Base-by-base conservation (phyloP, 1,140 invertebrate species). In the Mycetomoellerius zeteki region DNA sequence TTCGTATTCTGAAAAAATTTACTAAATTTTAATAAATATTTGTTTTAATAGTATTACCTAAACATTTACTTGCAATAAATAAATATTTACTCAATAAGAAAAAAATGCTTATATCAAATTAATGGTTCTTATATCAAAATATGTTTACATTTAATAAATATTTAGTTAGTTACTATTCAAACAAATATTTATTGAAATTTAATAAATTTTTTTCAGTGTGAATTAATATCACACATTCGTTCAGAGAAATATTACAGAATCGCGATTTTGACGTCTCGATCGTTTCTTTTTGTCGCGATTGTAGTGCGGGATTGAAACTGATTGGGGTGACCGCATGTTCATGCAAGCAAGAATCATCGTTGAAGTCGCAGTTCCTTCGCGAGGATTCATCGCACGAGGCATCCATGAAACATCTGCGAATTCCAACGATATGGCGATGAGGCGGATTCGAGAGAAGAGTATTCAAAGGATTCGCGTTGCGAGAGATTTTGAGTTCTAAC, bases 401-500 rank as follows among this genome's bases (percentile, higher is more conserved):
- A 33, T 33, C 19, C 21, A 52, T 47, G 62, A 12, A 67, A 54
- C 77, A 69, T 81, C 14, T 56, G 62, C n/a, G n/a, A 69, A 56
- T 81, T 81, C 47, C 64, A 54, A 56, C n/a, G 33, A 43, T 65
- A 65, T 5, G 12, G 4, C 19, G 6, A 12, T 8, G 12, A 78
- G n/a, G 62, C 14, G 43, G 12, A 80, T 24, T 1, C n/a, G 30
- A 33, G 30, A n/a, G 21, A 52, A 30, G 24, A 80, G 10, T 54
- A 54, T 54, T 81, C 47, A 21, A 54, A 69, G 64, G 47, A 81
- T 81, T 69, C 5, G 14, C 30, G 21, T 69, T 69, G 64, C 27
- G 27, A 80, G 47, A 67, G 50, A 69, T 69, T 81, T 52, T 14
- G 58, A 81, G 47, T 37, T 47, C 16, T 69, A 69, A 37, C 47